Evolutionary conservation across 2,888 invertebrate genomes (phyloP).

Genomic region (Leptopterna dolabrata): DNA sequence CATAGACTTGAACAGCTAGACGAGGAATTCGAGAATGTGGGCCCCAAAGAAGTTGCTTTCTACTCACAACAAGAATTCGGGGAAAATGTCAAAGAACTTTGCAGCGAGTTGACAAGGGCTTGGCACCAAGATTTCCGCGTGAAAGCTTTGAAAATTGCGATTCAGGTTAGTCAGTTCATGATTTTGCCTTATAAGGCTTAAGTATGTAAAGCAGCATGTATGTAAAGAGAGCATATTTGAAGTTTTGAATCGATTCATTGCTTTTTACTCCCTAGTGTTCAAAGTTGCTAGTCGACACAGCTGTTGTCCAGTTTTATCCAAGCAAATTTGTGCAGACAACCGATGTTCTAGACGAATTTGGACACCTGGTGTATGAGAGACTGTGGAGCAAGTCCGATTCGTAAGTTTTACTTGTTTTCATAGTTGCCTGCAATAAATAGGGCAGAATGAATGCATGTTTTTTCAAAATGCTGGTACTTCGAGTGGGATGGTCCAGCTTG

Average conservation of each 20-base stretch:
- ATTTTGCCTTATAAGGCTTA: too few relatives aligned
- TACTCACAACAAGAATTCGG: slow-evolving; percentile 94
- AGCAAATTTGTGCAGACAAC: slow-evolving; percentile 97
- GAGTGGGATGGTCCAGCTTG: too few relatives aligned
- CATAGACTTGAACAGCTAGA: slow-evolving; percentile 93
- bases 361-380: slow-evolving; percentile 87
- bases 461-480: too few relatives aligned
- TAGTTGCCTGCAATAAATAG: neutral
- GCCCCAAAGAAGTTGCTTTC: slow-evolving; percentile 84
- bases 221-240: too few relatives aligned
- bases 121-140: slow-evolving; percentile 96
- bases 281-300: slow-evolving; percentile 89
- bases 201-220: too few relatives aligned
- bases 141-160: slow-evolving; percentile 94
- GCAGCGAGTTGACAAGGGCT: slow-evolving; percentile 87
- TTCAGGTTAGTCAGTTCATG: slow-evolving; percentile 71
- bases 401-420: slow-evolving; percentile 62
- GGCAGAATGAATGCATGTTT: too few relatives aligned
- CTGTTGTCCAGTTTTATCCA: slow-evolving; percentile 94
- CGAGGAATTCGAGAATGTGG: slow-evolving; percentile 91
- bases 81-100: slow-evolving; percentile 88
- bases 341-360: slow-evolving; percentile 95
- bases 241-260: neutral
- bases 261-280: slow-evolving; percentile 76
- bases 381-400: slow-evolving; percentile 79